Evolutionary conservation across 1,140 invertebrate genomes (phyloP).

Genomic region (Drosophila kurseongensis): DNA sequence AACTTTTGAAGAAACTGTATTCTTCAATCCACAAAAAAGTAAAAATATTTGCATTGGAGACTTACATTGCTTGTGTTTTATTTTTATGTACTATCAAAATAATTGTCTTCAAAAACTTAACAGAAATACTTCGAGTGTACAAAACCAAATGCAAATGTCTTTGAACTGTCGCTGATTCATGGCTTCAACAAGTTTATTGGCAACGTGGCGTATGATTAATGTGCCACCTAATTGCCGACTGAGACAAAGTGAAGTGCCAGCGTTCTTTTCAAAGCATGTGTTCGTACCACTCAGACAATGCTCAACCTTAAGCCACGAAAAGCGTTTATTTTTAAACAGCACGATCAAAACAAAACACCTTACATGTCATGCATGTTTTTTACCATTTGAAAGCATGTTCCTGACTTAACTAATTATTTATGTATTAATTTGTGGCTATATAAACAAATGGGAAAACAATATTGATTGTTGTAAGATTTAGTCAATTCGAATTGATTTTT

Average conservation of each 20-base stretch:
- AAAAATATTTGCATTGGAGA: too few species aligned
- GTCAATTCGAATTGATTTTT: background rate
- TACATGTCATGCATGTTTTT: too few species aligned
- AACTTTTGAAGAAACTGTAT: too few species aligned
- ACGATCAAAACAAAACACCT: too few species aligned
- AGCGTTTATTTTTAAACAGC: background rate
- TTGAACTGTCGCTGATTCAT: constrained; percentile 50
- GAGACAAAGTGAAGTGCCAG: constrained; percentile 19
- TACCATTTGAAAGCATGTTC: too few species aligned
- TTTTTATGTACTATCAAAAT: too few species aligned
- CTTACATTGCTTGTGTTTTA: too few species aligned
- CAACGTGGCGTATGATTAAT: constrained; percentile 68
- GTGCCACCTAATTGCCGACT: constrained; percentile 27
- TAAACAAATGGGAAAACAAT: background rate
- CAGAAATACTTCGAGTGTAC: background rate
- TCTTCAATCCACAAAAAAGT: too few species aligned
- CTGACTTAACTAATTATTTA: too few species aligned
- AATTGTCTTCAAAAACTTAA: too few species aligned
- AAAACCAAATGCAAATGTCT: constrained; percentile 24
- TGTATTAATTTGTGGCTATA: too few species aligned
- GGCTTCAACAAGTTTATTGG: constrained; percentile 31
- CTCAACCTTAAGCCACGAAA: constrained; percentile 13
- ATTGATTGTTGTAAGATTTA: background rate
- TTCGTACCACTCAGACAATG: constrained; percentile 17
- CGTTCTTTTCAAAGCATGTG: background rate